These are phyloP conservation scores for Zaprionus capensis DNA, from an alignment of 1,140 invertebrate species.

Conservation along the genomic window DNA sequence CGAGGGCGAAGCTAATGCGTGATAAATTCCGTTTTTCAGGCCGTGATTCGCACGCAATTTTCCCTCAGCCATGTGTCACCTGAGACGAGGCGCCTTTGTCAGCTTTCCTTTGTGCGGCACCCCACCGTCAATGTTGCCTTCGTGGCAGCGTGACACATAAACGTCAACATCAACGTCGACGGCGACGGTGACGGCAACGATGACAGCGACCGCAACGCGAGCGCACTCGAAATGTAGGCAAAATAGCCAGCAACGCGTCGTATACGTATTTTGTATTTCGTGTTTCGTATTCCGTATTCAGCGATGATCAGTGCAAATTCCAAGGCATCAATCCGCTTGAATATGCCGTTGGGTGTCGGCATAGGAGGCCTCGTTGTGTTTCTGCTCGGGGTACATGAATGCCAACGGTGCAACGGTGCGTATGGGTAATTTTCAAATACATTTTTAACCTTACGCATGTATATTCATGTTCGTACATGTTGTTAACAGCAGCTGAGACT, in stretches of 20 bases:
- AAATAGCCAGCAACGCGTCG: not conserved
- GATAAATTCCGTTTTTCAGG: conserved; percentile 42
- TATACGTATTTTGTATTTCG: conserved; percentile 10
- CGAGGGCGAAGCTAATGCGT: conserved; percentile 23
- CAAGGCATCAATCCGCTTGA: conserved; percentile 20
- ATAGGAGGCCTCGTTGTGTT: not conserved
- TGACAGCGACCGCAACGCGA: not conserved
- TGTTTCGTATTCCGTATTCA: not conserved
- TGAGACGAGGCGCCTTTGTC: conserved; percentile 18
- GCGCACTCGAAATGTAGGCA: not conserved
- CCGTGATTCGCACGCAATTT: conserved; percentile 22
- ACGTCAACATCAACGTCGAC: not conserved
- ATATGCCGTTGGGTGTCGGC: not conserved
- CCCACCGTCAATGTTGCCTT: conserved; percentile 22
- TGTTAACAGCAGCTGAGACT: not conserved
- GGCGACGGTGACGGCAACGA: too few relatives aligned
- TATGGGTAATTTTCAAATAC: conserved; percentile 40
- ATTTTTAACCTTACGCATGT: conserved; percentile 1
- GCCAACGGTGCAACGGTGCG: conserved; percentile 34
- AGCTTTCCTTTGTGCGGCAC: conserved; percentile 15
- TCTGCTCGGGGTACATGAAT: conserved; percentile 11
- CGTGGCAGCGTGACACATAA: conserved; percentile 12
- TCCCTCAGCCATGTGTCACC: conserved; percentile 1
- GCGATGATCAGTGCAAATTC: conserved; percentile 37
- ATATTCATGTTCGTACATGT: not conserved